Base-by-base conservation (phyloP, 2,113 vertebrate species). In the Scatophagus argus region DNA sequence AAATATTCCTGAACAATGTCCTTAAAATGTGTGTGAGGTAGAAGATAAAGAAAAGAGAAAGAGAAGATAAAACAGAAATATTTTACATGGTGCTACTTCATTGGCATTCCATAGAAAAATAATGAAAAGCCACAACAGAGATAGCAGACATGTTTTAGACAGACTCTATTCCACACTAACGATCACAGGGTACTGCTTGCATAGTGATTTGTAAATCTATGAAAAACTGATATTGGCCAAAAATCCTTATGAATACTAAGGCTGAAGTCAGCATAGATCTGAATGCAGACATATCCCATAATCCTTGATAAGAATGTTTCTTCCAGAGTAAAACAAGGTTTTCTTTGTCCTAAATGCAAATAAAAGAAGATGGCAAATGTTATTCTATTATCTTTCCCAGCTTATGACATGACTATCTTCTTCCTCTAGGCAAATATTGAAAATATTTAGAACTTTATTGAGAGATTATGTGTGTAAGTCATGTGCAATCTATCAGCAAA, bases 321-420 rank as follows among this genome's bases (percentile, higher is more conserved):
- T 47, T 27, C 41, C 46, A 19, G 47, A 71, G 65, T 69, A 81
- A 82, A 77, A 83, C 4, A 59, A 61, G 23, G 38, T 71, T 62
- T 60, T 79, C n/a, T 56, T 71, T 70, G 52, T 58, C 77, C 81
- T 77, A 83, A 88, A 88, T 63, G 65, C 56, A 83, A 93, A 92
- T 75, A 83, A 83, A 41, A 52, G 41, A 85, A 72, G 54, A 82
- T 83, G 71, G 86, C 64, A 77, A 85, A 85, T 73, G 58, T 56
- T 55, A 51, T 59, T 80, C 38, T 10, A 64, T 87, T 85, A 84
- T 88, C 75, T 59, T 61, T 9, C 38, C 59, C 60, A 73, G 74
- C 83, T 83, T 54, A 77, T 60, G 5, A 29, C 56, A 46, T 69
- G 71, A 46, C 76, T 44, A 80, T 84, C 63, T 71, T 73, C 52